phyloP scores from a whole-genome alignment of 2,888 invertebrate genomes.

The Chymomyza amoena region DNA sequence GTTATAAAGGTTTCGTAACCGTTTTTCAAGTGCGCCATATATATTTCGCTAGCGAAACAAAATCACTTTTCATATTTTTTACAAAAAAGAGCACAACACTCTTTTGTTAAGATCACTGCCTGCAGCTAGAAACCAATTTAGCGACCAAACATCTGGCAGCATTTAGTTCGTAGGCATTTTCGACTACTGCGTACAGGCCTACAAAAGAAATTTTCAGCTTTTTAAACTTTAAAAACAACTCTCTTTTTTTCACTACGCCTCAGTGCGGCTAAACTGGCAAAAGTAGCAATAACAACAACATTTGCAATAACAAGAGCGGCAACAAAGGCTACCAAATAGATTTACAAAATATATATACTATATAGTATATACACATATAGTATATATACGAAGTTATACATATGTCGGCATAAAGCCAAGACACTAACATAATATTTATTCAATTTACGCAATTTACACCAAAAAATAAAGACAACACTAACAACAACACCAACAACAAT shows the following conservation, averaged over 20 bases:
- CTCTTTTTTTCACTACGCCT: constrained; percentile 39
- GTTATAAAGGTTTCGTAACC: too few species aligned
- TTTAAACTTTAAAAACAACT: not conserved
- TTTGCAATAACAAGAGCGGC: constrained; percentile 25
- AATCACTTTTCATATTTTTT: too few species aligned
- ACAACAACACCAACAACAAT: constrained; percentile 7
- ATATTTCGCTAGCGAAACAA: too few species aligned
- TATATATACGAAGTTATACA: not conserved
- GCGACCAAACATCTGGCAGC: too few species aligned
- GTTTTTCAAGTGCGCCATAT: too few species aligned
- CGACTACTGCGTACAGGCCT: too few species aligned
- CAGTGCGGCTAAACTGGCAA: constrained; percentile 46
- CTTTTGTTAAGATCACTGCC: too few species aligned
- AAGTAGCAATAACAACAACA: constrained; percentile 24
- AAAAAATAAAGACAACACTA: constrained; percentile 27
- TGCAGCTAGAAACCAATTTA: too few species aligned
- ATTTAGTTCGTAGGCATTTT: not conserved
- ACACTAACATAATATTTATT: constrained; percentile 64
- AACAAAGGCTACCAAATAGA: constrained; percentile 42
- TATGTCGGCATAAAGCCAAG: constrained; percentile 1
- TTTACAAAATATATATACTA: constrained; percentile 51
- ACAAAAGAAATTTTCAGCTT: too few species aligned
- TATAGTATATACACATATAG: constrained; percentile 10
- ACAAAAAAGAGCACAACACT: too few species aligned
- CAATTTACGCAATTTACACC: constrained; percentile 71